These are phyloP conservation scores for Brachypterus glaber DNA, from an alignment of 2,888 invertebrate genomes.

Conservation along the genomic window DNA sequence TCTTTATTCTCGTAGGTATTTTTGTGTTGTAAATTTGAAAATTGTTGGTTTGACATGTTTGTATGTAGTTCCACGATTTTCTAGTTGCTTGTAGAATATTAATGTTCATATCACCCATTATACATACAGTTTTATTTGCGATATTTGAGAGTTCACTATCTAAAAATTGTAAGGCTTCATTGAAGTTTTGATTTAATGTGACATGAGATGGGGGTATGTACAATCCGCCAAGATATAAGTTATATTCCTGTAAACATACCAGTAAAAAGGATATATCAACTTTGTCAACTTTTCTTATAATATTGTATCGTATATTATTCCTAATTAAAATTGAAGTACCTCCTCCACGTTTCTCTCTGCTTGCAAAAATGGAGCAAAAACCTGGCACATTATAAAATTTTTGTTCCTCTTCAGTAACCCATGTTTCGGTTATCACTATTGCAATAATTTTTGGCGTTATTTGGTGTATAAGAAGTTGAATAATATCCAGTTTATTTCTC, in stretches of 20 bases:
- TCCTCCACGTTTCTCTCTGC: neutral
- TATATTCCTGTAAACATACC: slow-evolving; percentile 1
- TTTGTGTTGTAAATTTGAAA: neutral
- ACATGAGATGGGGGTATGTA: neutral
- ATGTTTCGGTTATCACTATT: neutral
- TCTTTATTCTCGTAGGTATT: neutral
- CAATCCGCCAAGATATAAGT: neutral
- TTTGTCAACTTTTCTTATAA: neutral
- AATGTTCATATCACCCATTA: neutral
- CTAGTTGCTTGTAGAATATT: neutral
- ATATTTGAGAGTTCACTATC: neutral
- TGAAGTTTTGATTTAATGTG: neutral
- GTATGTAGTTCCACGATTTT: neutral
- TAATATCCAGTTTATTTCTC: slow-evolving; percentile 1
- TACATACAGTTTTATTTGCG: neutral
- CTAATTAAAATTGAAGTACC: slow-evolving; percentile 1
- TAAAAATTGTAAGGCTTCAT: slow-evolving; percentile 1
- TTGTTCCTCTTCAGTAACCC: neutral
- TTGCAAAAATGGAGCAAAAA: neutral
- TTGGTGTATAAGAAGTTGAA: neutral
- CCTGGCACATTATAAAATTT: neutral
- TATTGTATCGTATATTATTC: neutral
- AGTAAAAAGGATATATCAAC: neutral
- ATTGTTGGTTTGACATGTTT: neutral
- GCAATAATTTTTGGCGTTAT: neutral